phyloP scores from a whole-genome alignment of 2,113 vertebrate species.

The Upupa epops region DNA sequence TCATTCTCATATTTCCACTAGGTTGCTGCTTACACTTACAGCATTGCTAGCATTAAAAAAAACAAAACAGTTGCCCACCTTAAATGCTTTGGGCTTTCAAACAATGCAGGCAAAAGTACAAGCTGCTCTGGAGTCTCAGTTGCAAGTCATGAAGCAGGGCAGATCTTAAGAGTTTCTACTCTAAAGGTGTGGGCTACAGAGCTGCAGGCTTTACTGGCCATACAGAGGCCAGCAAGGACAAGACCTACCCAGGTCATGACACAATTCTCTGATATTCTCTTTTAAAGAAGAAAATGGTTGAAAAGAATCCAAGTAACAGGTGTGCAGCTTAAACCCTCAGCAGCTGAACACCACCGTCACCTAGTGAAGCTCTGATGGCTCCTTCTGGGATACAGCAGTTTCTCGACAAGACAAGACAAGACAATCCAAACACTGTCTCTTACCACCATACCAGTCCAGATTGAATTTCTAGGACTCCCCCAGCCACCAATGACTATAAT shows the following conservation, averaged over 20 bases:
- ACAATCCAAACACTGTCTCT: neutral
- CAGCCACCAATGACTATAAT: neutral
- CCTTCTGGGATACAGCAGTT: neutral
- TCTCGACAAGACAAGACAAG: neutral
- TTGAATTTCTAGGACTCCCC: neutral
- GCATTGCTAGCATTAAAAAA: slow-evolving; percentile 21
- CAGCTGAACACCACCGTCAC: neutral
- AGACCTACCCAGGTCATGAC: neutral
- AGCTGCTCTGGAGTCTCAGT: neutral
- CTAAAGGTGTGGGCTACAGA: neutral
- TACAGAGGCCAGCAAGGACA: neutral
- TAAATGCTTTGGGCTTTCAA: neutral
- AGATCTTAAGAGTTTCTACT: neutral
- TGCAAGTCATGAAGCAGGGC: neutral
- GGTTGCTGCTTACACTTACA: slow-evolving; percentile 12
- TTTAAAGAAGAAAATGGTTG: neutral
- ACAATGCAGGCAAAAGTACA: neutral
- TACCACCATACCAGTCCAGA: neutral
- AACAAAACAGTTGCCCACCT: neutral
- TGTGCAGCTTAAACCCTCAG: neutral
- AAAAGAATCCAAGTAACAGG: neutral
- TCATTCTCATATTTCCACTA: slow-evolving; percentile 52
- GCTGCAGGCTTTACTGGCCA: neutral
- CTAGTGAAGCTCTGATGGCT: neutral
- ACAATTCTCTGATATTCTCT: neutral